These are phyloP conservation scores for Xenopus laevis DNA, from an alignment of 2,113 vertebrate genomes.

Conservation along the genomic window DNA sequence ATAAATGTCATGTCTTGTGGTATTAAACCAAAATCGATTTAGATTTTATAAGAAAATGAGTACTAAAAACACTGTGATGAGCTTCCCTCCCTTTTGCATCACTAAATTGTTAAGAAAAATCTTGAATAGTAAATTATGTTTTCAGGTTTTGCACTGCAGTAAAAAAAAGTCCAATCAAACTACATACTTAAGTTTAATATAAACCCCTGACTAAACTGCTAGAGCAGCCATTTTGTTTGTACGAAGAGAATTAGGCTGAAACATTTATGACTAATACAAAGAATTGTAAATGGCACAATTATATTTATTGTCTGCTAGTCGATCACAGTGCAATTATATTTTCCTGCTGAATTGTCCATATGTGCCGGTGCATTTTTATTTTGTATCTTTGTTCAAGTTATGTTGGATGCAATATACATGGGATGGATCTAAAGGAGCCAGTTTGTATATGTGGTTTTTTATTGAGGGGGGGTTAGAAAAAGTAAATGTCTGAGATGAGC, in stretches of 20 bases:
- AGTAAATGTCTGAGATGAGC: too few species aligned
- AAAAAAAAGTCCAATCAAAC: background rate
- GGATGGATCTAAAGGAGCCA: too few species aligned
- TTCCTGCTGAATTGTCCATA: too few species aligned
- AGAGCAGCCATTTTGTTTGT: background rate
- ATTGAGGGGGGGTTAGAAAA: too few species aligned
- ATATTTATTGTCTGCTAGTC: too few species aligned
- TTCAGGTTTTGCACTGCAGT: slow-evolving; percentile 41
- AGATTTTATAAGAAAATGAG: slow-evolving; percentile 59
- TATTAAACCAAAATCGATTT: slow-evolving; percentile 57
- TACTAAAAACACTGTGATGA: slow-evolving; percentile 46
- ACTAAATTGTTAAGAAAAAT: slow-evolving; percentile 58
- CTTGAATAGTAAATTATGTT: slow-evolving; percentile 48
- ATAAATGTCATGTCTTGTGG: slow-evolving; percentile 55
- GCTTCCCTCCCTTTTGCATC: slow-evolving; percentile 51
- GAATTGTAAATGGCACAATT: too few species aligned
- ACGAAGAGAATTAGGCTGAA: background rate
- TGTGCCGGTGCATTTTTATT: too few species aligned
- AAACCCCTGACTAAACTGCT: background rate
- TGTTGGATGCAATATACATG: too few species aligned
- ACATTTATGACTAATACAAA: too few species aligned
- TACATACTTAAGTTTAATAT: background rate
- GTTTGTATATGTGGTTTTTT: too few species aligned
- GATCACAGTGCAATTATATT: too few species aligned
- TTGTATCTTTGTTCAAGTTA: too few species aligned